These are phyloP conservation scores for Pagetopsis macropterus DNA, from an alignment of 2,797 vertebrate species.

Conservation along the genomic window DNA sequence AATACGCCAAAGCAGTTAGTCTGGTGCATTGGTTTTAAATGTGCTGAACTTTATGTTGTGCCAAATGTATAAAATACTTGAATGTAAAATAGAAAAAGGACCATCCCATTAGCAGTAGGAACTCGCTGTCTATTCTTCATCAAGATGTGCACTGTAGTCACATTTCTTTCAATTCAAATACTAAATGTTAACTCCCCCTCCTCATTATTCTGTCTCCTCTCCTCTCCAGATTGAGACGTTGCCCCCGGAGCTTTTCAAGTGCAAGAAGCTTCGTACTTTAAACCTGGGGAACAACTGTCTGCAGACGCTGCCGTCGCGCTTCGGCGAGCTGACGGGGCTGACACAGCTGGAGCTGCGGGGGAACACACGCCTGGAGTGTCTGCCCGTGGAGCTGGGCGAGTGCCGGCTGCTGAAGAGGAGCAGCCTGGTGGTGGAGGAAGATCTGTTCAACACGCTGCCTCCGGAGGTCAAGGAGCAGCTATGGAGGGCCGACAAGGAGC, in stretches of 20 bases:
- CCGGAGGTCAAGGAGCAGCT: constrained; percentile 95
- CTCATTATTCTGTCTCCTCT: constrained; percentile 27
- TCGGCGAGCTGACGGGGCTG: constrained; percentile 93
- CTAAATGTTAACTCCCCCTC: constrained; percentile 1
- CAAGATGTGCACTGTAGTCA: too few relatives aligned
- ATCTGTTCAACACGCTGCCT: constrained; percentile 95
- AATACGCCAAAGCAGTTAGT: too few relatives aligned
- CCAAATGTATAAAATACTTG: too few relatives aligned
- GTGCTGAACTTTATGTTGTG: too few relatives aligned
- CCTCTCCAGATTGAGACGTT: constrained; percentile 91
- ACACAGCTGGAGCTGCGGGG: constrained; percentile 96
- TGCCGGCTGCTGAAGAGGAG: constrained; percentile 94
- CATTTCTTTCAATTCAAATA: neutral
- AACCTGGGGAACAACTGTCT: constrained; percentile 96
- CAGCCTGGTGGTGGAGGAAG: constrained; percentile 95
- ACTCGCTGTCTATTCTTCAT: too few relatives aligned
- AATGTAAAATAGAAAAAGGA: too few relatives aligned
- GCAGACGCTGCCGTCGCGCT: constrained; percentile 91
- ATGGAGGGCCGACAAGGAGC: constrained; percentile 95
- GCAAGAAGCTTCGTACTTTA: constrained; percentile 94
- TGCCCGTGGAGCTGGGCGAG: constrained; percentile 96
- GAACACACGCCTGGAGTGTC: constrained; percentile 92
- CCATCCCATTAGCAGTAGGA: too few relatives aligned
- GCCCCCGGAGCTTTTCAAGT: constrained; percentile 96
- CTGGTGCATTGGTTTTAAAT: too few relatives aligned